These are phyloP conservation scores for Lagopus leucura DNA, from an alignment of 2,113 vertebrate genomes.

Conservation along the genomic window DNA sequence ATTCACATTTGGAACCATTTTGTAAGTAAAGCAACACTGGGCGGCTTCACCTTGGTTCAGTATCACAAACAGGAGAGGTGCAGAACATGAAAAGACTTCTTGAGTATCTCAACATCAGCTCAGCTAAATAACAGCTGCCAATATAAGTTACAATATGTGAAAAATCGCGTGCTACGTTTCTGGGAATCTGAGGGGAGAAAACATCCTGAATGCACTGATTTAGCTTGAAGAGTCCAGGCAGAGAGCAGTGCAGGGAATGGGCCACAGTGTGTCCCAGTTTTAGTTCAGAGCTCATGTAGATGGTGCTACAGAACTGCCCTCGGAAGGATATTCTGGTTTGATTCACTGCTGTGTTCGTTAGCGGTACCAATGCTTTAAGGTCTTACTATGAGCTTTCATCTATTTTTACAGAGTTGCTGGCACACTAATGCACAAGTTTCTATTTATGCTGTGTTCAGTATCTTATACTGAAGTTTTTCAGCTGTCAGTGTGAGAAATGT, in stretches of 20 bases:
- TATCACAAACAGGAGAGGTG: neutral
- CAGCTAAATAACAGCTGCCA: neutral
- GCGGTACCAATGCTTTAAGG: neutral
- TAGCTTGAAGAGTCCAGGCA: neutral
- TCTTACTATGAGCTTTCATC: neutral
- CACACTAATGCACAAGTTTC: neutral
- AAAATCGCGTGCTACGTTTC: neutral
- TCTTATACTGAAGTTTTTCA: neutral
- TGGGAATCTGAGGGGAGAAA: neutral
- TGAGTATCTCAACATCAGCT: neutral
- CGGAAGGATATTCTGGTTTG: neutral
- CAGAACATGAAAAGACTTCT: neutral
- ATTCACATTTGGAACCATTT: neutral
- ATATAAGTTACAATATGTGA: neutral
- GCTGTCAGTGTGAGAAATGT: neutral
- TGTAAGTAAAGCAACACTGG: neutral
- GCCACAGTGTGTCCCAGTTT: neutral
- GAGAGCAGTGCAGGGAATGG: neutral
- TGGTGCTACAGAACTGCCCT: neutral
- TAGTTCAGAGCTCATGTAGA: neutral
- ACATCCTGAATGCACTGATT: neutral
- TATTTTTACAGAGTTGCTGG: neutral
- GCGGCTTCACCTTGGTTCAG: rapidly evolving
- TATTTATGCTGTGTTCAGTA: neutral
- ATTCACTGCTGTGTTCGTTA: neutral